Percentiles rank a stretch among this genome's conserved stretches.
Evolutionary conservation across 2,113 vertebrate species (phyloP).

Genomic region (Sciurus niger): DNA sequence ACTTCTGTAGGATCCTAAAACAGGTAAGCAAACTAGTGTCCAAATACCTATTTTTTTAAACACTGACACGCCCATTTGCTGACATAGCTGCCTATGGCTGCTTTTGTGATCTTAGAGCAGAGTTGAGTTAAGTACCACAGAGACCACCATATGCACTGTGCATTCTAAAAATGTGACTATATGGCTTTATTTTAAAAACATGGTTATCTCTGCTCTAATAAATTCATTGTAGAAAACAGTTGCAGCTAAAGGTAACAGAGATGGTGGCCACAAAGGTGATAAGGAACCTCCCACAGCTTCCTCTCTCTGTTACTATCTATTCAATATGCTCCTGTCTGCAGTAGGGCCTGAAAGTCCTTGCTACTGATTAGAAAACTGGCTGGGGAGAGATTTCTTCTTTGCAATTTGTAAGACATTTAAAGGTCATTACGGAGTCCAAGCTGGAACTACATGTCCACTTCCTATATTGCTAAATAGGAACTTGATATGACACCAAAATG

Average conservation of each 20-base stretch:
- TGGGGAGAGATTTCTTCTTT: neutral
- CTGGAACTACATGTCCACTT: neutral
- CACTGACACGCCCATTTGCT: neutral
- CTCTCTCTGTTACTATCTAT: neutral
- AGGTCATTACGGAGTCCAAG: neutral
- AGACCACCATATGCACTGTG: neutral
- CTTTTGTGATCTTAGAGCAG: neutral
- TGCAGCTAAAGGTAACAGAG: neutral
- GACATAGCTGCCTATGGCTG: neutral
- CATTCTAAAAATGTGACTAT: neutral
- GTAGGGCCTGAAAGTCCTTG: neutral
- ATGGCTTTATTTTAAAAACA: neutral
- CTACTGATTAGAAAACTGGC: neutral
- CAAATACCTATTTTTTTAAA: neutral
- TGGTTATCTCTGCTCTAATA: neutral
- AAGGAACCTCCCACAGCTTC: neutral
- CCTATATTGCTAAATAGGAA: neutral
- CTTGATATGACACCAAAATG: neutral
- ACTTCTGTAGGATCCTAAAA: neutral
- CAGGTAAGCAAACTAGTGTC: neutral
- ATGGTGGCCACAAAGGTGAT: neutral
- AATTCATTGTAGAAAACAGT: neutral
- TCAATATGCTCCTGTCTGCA: neutral
- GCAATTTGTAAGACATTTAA: neutral
- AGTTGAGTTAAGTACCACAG: neutral